These are phyloP conservation scores for Latrodectus hesperus DNA, from an alignment of 2,888 invertebrate species.

Conservation along the genomic window DNA sequence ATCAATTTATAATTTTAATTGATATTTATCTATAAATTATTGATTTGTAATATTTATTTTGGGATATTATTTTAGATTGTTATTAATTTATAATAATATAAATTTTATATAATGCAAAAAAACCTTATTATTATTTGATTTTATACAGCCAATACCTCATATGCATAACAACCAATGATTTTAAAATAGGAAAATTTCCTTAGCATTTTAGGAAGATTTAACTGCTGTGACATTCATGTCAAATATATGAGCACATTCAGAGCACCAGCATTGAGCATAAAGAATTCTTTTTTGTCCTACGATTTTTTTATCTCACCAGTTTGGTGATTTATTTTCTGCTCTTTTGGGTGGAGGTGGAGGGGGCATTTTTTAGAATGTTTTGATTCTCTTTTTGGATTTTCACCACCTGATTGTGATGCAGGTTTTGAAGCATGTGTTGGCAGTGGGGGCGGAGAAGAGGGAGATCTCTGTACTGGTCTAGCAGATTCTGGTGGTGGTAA, in stretches of 20 bases:
- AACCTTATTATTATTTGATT: no score
- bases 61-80: no score
- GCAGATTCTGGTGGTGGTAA: conserved; percentile 59
- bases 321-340: conserved; percentile 84
- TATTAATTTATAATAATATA: no score
- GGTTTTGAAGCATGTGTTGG: conserved; percentile 42
- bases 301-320: conserved; percentile 30
- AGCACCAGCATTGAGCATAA: conserved; percentile 66
- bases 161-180: neutral
- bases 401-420: conserved; percentile 26
- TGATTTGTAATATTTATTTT: no score
- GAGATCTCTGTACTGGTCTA: conserved; percentile 39
- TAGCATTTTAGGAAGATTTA: neutral
- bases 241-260: conserved; percentile 41
- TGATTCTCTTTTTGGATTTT: conserved; percentile 22
- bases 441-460: conserved; percentile 58
- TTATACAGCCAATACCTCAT: neutral
- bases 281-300: neutral
- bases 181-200: neutral
- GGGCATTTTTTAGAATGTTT: conserved; percentile 81
- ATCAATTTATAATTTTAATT: no score
- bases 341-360: conserved; percentile 87
- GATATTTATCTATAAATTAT: no score
- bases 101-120: no score
- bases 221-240: neutral